Base-by-base conservation (phyloP, 2,888 invertebrate genomes). In the Ormyrus pomaceus region DNA sequence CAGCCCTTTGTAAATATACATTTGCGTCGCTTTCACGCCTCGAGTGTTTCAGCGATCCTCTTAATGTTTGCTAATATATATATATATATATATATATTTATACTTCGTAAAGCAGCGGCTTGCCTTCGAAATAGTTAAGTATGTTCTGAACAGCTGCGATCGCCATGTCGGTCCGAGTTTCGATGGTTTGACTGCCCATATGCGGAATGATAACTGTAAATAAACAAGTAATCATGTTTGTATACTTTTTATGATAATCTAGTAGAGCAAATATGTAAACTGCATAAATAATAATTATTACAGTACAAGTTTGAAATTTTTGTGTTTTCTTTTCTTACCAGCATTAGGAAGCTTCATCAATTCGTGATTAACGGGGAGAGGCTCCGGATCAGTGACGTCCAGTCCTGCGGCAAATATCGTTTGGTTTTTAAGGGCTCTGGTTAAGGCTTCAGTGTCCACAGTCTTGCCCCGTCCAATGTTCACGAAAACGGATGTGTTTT, bases 351-450 rank as follows among this genome's bases (percentile, higher is more conserved):
- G 91, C 48, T 93, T 93, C 11, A 96, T 88, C n/a, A 98, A 91
- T 74, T 95, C 95, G 89, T 96, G 94, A 88, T 95, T 94, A 6
- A 93, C 90, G 0, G 98, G 96, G 74, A 99, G 89, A 0, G 98
- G 98, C 89, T 99, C 98, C 0, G 98, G 98, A 0, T 94, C 94
- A 86, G 95, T 96, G 4, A 98, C 98, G 89, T 99, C 98, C 2
- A 99, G 92, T 0, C 98, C 98, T 1, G 98, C 98, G 0, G 95
- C 95, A 87, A 94, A 95, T 82, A 98, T 98, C 83, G 93, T 92
- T 1, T 94, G 94, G 58, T 92, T 92, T 86, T 94, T 94, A 69
- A 99, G 91, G 0, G 98, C 98, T 70, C 93, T 93, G 75, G 95
- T 93, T 48, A 99, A 91, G 80, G 95, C 97, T 0, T 95, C 94